Evolutionary conservation across 2,113 vertebrate genomes (phyloP).

Genomic region (Barbus barbus): DNA sequence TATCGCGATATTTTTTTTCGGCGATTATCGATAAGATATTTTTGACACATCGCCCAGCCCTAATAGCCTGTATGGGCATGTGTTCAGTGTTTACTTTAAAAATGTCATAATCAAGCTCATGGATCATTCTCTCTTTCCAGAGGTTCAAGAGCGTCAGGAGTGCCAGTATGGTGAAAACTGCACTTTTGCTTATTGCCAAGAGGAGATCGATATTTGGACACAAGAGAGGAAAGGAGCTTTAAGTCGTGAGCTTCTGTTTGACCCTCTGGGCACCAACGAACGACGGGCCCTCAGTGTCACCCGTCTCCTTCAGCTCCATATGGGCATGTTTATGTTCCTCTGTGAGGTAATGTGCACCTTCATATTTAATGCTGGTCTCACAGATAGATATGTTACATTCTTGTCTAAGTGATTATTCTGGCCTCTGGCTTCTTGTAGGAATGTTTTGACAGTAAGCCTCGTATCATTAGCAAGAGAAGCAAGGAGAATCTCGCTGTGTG

Average conservation of each 20-base stretch:
- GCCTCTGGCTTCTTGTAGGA: conserved; percentile 74
- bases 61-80: too few relatives aligned
- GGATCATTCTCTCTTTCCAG: conserved; percentile 67
- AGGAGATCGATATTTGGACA: conserved; percentile 98
- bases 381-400: conserved; percentile 71
- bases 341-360: conserved; percentile 84
- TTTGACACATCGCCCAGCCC: too few relatives aligned
- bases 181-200: conserved; percentile 98
- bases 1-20: too few relatives aligned
- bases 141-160: conserved; percentile 97
- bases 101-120: not conserved
- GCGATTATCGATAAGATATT: too few relatives aligned
- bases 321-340: conserved; percentile 99
- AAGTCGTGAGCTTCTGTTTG: conserved; percentile 95
- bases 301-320: conserved; percentile 94
- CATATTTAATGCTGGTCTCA: conserved; percentile 71
- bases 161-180: conserved; percentile 99
- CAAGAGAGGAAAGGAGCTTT: conserved; percentile 97
- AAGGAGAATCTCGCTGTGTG: conserved; percentile 93
- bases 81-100: too few relatives aligned
- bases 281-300: conserved; percentile 91
- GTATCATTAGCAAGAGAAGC: conserved; percentile 97
- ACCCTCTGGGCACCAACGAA: conserved; percentile 90
- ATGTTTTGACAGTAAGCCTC: conserved; percentile 98
- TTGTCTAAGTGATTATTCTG: not conserved